Percentiles rank a stretch among this genome's conserved stretches.
Evolutionary conservation across 2,888 invertebrate genomes (phyloP).

Genomic region (Ashinkailepas kermadecensis): DNA sequence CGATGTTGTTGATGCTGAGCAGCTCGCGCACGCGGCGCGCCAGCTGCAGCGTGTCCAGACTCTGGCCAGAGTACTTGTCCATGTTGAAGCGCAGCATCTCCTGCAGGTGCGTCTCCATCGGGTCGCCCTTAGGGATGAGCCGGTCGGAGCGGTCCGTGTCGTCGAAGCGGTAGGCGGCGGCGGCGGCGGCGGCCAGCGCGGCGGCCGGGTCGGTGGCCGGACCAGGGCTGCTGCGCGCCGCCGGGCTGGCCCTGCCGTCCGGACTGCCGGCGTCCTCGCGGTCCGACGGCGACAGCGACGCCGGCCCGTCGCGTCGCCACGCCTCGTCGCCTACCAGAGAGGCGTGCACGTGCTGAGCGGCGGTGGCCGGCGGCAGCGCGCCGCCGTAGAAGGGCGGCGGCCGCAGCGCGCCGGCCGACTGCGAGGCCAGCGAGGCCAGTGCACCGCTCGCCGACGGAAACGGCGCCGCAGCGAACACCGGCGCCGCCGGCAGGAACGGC

Average conservation of each 20-base stretch:
- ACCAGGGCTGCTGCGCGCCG: neutral
- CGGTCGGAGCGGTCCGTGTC: slow-evolving; percentile 51
- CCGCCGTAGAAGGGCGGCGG: neutral
- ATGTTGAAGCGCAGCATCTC: slow-evolving; percentile 91
- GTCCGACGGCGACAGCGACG: neutral
- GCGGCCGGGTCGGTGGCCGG: neutral
- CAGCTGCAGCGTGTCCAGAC: slow-evolving; percentile 80
- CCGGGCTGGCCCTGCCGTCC: neutral
- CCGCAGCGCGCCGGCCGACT: neutral
- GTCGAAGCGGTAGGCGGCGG: slow-evolving; percentile 23
- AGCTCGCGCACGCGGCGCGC: slow-evolving; percentile 83
- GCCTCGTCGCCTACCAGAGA: slow-evolving; percentile 7
- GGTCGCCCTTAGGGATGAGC: slow-evolving; percentile 83
- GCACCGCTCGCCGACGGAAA: slow-evolving; percentile 10
- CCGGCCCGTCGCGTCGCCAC: neutral
- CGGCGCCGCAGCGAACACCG: neutral
- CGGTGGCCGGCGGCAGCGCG: neutral
- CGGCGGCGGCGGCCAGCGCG: slow-evolving; percentile 7
- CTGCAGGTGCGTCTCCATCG: slow-evolving; percentile 85
- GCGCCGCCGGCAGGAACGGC: neutral
- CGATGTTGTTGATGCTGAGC: slow-evolving; percentile 94
- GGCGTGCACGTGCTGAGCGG: slow-evolving; percentile 1
- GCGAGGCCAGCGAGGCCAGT: slow-evolving; percentile 13
- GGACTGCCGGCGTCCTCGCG: neutral
- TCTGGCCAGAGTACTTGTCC: slow-evolving; percentile 90